These are phyloP conservation scores for Formicarius rufipectus DNA, from an alignment of 2,113 vertebrate species.

Conservation along the genomic window DNA sequence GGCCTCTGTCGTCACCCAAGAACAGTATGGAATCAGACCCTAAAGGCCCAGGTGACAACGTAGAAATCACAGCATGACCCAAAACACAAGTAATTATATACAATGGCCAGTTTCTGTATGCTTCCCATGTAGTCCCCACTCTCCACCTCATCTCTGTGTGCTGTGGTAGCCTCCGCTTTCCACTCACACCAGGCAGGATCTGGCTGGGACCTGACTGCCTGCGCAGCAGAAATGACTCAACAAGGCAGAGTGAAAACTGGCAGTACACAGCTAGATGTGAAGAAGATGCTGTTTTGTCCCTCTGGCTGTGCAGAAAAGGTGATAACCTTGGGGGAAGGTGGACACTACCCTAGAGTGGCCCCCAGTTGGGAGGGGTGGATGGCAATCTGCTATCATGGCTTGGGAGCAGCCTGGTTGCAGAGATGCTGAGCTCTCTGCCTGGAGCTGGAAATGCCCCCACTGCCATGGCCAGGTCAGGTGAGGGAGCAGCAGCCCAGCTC, in stretches of 20 bases:
- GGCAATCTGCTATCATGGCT: background rate
- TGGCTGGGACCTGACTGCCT: background rate
- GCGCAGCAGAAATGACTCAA: background rate
- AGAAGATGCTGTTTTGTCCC: background rate
- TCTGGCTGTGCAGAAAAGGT: background rate
- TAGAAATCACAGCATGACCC: background rate
- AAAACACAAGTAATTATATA: fast-evolving
- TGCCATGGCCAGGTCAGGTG: background rate
- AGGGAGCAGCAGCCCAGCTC: background rate
- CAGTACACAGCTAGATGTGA: fast-evolving
- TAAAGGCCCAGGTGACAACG: background rate
- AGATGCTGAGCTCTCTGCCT: fast-evolving
- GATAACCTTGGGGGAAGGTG: background rate
- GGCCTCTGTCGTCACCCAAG: background rate
- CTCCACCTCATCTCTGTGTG: background rate
- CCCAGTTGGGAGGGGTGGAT: fast-evolving
- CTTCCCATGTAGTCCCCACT: fast-evolving
- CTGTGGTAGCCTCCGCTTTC: background rate
- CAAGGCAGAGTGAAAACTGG: background rate
- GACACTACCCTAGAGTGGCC: background rate
- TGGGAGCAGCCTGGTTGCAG: fast-evolving
- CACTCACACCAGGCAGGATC: background rate
- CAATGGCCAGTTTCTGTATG: background rate
- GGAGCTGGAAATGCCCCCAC: background rate
- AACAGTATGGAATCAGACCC: background rate